Evolutionary conservation across 2,888 invertebrate species (phyloP).

Genomic region (Trissoscelio sp.): DNA sequence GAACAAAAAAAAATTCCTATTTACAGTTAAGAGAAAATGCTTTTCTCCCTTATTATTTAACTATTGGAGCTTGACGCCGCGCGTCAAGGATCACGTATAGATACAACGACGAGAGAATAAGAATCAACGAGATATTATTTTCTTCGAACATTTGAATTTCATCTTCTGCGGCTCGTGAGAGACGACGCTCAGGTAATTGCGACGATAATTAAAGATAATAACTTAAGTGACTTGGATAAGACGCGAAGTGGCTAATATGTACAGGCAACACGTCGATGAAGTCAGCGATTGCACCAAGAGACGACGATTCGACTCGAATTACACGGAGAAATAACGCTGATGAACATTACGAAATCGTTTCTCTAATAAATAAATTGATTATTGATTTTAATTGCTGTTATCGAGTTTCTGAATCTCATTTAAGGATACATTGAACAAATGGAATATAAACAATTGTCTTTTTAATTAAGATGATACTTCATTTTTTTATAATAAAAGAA

Average conservation of each 20-base stretch:
- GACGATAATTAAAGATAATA: constrained; percentile 63
- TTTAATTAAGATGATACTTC: too few relatives aligned
- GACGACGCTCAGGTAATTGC: constrained; percentile 44
- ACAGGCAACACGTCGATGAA: constrained; percentile 54
- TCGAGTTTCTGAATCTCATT: too few relatives aligned
- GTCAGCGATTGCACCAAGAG: constrained; percentile 49
- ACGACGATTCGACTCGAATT: constrained; percentile 34
- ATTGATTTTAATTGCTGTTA: too few relatives aligned
- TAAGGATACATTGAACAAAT: too few relatives aligned
- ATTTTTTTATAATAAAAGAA: too few relatives aligned
- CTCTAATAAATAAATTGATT: constrained; percentile 10
- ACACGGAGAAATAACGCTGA: constrained; percentile 5
- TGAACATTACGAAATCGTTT: constrained; percentile 23
- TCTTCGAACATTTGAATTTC: constrained; percentile 50
- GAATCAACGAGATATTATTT: constrained; percentile 38
- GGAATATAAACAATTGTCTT: too few relatives aligned
- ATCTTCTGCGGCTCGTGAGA: constrained; percentile 15
- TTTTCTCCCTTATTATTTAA: constrained; percentile 14
- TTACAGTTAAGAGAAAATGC: constrained; percentile 16
- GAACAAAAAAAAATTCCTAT: constrained; percentile 1
- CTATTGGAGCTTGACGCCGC: background rate
- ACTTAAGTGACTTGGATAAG: constrained; percentile 59
- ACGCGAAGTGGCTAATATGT: constrained; percentile 59
- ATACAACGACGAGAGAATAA: constrained; percentile 28
- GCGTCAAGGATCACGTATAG: constrained; percentile 35